Percentiles rank a stretch among this genome's conserved stretches.
Evolutionary conservation across 2,888 invertebrate genomes (phyloP).

Genomic region (Pollenia amentaria): DNA sequence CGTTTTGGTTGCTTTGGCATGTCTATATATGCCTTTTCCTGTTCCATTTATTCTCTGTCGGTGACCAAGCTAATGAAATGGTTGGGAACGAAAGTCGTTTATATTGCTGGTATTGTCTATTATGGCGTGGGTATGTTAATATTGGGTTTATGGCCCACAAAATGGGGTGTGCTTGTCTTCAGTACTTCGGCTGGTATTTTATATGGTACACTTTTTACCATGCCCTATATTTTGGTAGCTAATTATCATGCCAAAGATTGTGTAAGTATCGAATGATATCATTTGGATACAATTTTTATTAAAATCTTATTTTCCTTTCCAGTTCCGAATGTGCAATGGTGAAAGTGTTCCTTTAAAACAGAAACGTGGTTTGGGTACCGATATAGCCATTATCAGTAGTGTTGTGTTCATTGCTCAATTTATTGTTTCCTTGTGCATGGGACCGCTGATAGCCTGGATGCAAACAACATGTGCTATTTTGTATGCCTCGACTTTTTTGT

Average conservation of each 20-base stretch:
- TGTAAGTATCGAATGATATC: conserved; percentile 78
- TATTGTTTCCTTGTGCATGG: conserved; percentile 83
- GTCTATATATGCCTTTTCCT: conserved; percentile 84
- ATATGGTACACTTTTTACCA: conserved; percentile 84
- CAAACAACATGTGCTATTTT: conserved; percentile 83
- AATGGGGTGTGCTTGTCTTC: conserved; percentile 83
- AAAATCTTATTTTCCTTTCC: conserved; percentile 33
- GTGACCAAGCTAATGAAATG: conserved; percentile 83
- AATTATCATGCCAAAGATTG: conserved; percentile 84
- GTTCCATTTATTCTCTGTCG: conserved; percentile 83
- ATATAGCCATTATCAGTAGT: conserved; percentile 84
- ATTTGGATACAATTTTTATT: not conserved
- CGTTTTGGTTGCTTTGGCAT: conserved; percentile 85
- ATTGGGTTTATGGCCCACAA: conserved; percentile 84
- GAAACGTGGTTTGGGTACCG: conserved; percentile 84
- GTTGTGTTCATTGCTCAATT: conserved; percentile 85
- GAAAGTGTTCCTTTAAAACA: conserved; percentile 83
- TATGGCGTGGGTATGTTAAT: conserved; percentile 84
- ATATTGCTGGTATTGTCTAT: conserved; percentile 83
- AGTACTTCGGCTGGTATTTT: conserved; percentile 84
- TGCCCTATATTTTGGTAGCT: conserved; percentile 84
- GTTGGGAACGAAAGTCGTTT: conserved; percentile 82
- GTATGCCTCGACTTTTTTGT: conserved; percentile 83
- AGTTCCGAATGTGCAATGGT: conserved; percentile 82
- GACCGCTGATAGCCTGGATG: conserved; percentile 82